phyloP scores from a whole-genome alignment of 1,140 invertebrate species.

The Ladona fulva region DNA sequence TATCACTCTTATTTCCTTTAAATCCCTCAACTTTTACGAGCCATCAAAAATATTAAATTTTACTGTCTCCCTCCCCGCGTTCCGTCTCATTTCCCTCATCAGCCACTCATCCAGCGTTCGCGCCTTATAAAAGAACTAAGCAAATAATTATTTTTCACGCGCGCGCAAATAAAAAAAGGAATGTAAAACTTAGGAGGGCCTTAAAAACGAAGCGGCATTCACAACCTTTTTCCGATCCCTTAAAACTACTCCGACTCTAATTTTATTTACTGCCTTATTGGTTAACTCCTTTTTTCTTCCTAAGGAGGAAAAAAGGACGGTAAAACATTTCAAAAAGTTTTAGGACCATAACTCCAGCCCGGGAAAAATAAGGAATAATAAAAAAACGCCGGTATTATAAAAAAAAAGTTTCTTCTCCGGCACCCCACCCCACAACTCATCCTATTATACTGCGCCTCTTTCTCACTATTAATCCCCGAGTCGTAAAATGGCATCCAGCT shows the following conservation, averaged over 20 bases:
- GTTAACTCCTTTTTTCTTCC: neutral
- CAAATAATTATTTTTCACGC: too few relatives aligned
- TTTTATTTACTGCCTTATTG: constrained; percentile 7
- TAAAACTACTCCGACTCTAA: neutral
- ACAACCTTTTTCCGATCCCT: neutral
- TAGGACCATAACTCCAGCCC: neutral
- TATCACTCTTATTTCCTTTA: too few relatives aligned
- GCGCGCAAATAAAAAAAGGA: too few relatives aligned
- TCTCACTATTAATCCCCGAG: neutral
- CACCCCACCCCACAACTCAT: neutral
- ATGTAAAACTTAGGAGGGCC: neutral
- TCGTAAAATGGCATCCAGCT: neutral
- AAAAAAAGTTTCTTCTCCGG: neutral
- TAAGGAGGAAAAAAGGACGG: too few relatives aligned
- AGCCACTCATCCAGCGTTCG: too few relatives aligned
- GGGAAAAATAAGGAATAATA: neutral
- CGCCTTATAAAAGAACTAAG: too few relatives aligned
- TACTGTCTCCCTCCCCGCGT: too few relatives aligned
- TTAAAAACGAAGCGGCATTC: neutral
- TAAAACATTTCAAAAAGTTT: neutral
- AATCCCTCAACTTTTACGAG: too few relatives aligned
- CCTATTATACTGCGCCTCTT: constrained; percentile 5
- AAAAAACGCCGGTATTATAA: neutral
- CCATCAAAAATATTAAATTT: too few relatives aligned
- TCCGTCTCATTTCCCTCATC: too few relatives aligned